Conservation (phyloP, 2,113 vertebrate species). For the Xiphophorus hellerii region DNA sequence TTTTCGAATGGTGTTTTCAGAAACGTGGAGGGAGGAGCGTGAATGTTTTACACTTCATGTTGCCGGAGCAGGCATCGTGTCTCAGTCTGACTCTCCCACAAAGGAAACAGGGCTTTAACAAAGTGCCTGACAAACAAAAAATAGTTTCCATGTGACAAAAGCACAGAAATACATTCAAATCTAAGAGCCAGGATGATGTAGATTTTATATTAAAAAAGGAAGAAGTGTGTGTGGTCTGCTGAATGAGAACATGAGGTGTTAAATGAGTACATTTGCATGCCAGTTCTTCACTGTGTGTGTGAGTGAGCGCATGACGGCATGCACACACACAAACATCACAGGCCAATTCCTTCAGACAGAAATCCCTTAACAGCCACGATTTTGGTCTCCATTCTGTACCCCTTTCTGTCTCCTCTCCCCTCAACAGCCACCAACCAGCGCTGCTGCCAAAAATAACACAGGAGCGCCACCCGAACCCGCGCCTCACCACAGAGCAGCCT, state of each 20-base stretch:
- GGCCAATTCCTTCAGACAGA: conserved; percentile 82
- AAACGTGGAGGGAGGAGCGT: conserved; percentile 70
- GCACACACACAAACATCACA: conserved; percentile 72
- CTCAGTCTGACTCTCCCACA: conserved; percentile 63
- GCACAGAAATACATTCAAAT: background rate
- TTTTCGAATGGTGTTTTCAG: conserved; percentile 77
- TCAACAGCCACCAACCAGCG: conserved; percentile 84
- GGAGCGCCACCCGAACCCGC: conserved; percentile 84
- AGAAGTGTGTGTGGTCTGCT: conserved; percentile 40
- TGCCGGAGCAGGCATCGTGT: conserved; percentile 49
- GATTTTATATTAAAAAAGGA: conserved; percentile 5
- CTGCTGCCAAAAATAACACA: conserved; percentile 86
- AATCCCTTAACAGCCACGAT: conserved; percentile 83
- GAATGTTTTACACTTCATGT: conserved; percentile 71
- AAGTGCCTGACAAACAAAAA: conserved; percentile 46
- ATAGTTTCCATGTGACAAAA: conserved; percentile 52
- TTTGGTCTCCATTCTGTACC: conserved; percentile 75
- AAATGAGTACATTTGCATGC: conserved; percentile 51
- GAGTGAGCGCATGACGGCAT: conserved; percentile 1
- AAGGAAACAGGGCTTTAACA: conserved; percentile 42
- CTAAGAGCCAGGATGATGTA: background rate
- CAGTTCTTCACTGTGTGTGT: conserved; percentile 22
- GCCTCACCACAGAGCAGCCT: conserved; percentile 77
- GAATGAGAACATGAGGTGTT: conserved; percentile 50
- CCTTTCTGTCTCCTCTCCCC: conserved; percentile 77